Evolutionary conservation across 2,888 invertebrate species (phyloP).

Genomic region (Luffia ferchaultella): DNA sequence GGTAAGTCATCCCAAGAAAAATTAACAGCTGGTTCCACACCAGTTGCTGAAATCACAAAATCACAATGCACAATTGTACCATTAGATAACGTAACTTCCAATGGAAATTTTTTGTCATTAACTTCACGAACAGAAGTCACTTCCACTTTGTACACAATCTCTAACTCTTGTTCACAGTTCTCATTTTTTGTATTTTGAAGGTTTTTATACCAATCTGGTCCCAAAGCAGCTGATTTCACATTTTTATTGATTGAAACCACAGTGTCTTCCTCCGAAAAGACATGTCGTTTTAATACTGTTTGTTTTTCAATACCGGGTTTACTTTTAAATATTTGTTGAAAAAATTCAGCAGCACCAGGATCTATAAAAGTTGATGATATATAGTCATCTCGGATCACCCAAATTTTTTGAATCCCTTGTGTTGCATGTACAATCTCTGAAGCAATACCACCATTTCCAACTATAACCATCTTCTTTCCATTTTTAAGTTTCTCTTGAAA

Average conservation of each 20-base stretch:
- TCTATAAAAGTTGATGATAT: constrained; percentile 96
- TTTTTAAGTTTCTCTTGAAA: constrained; percentile 75
- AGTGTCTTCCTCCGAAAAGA: constrained; percentile 69
- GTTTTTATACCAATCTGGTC: constrained; percentile 94
- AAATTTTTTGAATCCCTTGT: constrained; percentile 83
- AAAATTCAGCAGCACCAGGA: constrained; percentile 94
- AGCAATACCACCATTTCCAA: constrained; percentile 99
- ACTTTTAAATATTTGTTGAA: constrained; percentile 62
- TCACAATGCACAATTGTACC: constrained; percentile 80
- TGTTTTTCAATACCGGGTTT: constrained; percentile 22
- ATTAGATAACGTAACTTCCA: constrained; percentile 78
- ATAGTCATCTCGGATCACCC: constrained; percentile 93
- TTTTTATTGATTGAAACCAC: constrained; percentile 39
- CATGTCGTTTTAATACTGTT: constrained; percentile 68
- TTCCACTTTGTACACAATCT: constrained; percentile 70
- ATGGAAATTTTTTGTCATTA: constrained; percentile 63
- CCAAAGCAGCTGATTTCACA: constrained; percentile 87
- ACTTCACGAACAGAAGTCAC: constrained; percentile 46
- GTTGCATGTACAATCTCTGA: constrained; percentile 95
- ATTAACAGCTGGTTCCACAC: constrained; percentile 78
- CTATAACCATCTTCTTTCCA: constrained; percentile 78
- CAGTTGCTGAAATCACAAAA: constrained; percentile 94
- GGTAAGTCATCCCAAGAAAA: constrained; percentile 63
- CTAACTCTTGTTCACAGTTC: constrained; percentile 50
- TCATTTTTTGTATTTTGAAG: constrained; percentile 67